Conservation (phyloP, 2,797 vertebrate species). For the Ceyx erithaca region DNA sequence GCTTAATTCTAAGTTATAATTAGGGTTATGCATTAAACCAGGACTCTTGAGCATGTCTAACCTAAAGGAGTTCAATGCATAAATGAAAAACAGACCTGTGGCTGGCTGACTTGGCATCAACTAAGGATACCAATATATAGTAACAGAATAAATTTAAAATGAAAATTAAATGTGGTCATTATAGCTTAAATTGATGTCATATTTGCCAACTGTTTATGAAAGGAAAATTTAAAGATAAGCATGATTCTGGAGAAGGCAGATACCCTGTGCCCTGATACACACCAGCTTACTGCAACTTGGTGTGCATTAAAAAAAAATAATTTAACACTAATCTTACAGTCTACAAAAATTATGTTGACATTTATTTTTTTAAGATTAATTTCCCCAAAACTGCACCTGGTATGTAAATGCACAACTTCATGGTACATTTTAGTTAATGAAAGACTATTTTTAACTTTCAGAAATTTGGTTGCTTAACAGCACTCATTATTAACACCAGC, state of each 20-base stretch:
- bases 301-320: constrained; percentile 42
- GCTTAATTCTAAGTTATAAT: constrained; percentile 83
- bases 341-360: neutral
- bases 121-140: constrained; percentile 67
- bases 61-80: constrained; percentile 68
- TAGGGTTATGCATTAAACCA: constrained; percentile 83
- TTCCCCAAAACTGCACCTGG: neutral
- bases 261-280: neutral
- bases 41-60: constrained; percentile 76
- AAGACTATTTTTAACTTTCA: constrained; percentile 12
- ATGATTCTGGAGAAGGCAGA: constrained; percentile 28
- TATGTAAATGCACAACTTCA: neutral
- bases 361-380: neutral
- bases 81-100: constrained; percentile 82
- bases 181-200: constrained; percentile 70
- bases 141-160: constrained; percentile 75
- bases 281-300: constrained; percentile 26
- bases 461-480: neutral
- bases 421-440: neutral
- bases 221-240: constrained; percentile 65
- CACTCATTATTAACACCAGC: neutral
- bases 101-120: constrained; percentile 72
- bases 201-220: constrained; percentile 70
- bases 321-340: neutral
- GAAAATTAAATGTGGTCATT: constrained; percentile 80